Evolutionary conservation across 2,888 invertebrate genomes (phyloP).

Genomic region (Drosophila leonis): DNA sequence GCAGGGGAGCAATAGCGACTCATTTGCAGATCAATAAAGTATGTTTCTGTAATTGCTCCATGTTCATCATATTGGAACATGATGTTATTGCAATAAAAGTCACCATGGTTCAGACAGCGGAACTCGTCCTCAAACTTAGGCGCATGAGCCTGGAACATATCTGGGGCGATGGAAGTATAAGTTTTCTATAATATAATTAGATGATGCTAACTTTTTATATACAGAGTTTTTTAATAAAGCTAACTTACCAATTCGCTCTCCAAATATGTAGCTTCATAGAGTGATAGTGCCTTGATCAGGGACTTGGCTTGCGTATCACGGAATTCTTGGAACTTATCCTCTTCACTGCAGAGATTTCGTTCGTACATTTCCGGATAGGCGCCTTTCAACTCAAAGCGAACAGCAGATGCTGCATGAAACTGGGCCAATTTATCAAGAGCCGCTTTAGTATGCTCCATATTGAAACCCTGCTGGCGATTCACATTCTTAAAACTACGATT

Average conservation of each 20-base stretch:
- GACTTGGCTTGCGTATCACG: constrained; percentile 49
- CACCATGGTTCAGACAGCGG: constrained; percentile 81
- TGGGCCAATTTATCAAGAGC: constrained; percentile 84
- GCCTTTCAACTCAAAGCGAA: constrained; percentile 81
- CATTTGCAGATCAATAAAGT: constrained; percentile 82
- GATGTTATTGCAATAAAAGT: constrained; percentile 82
- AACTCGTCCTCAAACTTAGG: constrained; percentile 54
- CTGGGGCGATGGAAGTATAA: constrained; percentile 50
- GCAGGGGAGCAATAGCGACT: constrained; percentile 82
- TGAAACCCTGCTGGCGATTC: constrained; percentile 78
- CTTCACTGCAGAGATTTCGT: constrained; percentile 59
- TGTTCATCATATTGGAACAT: constrained; percentile 80
- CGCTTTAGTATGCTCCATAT: constrained; percentile 83
- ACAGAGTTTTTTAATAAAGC: too few species aligned
- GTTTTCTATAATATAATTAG: constrained; percentile 37
- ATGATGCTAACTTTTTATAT: neutral
- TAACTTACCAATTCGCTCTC: constrained; percentile 67
- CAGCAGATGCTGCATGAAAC: constrained; percentile 86
- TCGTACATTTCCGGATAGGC: constrained; percentile 68
- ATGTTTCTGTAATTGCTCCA: constrained; percentile 65
- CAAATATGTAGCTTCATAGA: constrained; percentile 53
- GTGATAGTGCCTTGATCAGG: constrained; percentile 46
- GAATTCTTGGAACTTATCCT: constrained; percentile 60
- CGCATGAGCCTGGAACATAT: constrained; percentile 65
- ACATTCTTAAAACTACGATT: constrained; percentile 63